Conservation (phyloP, 2,888 invertebrate genomes). For the Ecdyonurus torrentis region DNA sequence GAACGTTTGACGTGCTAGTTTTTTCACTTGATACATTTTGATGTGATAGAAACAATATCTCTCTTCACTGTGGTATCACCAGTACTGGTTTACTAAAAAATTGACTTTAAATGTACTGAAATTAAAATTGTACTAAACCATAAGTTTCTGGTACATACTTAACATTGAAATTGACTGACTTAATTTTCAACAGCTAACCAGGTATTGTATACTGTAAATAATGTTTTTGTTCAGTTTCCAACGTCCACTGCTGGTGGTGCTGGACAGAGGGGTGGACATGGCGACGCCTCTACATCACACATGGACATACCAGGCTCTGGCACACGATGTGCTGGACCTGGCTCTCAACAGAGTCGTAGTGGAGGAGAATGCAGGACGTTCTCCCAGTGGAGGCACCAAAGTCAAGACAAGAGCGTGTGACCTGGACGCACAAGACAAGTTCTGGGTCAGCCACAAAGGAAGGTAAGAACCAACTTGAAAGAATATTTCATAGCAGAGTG, state of each 20-base stretch:
- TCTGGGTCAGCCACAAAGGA: slow-evolving; percentile 90
- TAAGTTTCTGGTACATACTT: not conserved
- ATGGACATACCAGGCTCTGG: slow-evolving; percentile 98
- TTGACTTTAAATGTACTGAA: too few species aligned
- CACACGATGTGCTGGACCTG: slow-evolving; percentile 89
- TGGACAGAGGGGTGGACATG: slow-evolving; percentile 91
- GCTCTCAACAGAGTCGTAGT: slow-evolving; percentile 71
- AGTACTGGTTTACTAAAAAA: too few species aligned
- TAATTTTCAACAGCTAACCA: not conserved
- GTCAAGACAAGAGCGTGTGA: slow-evolving; percentile 79
- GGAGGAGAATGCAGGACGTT: slow-evolving; percentile 37
- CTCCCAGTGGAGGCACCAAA: slow-evolving; percentile 42
- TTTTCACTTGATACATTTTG: too few species aligned
- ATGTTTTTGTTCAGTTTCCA: slow-evolving; percentile 59
- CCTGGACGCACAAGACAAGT: slow-evolving; percentile 70
- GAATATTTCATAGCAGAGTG: not conserved
- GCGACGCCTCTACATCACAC: slow-evolving; percentile 98
- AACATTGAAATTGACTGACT: not conserved
- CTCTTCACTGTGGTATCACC: too few species aligned
- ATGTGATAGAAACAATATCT: too few species aligned
- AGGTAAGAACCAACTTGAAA: slow-evolving; percentile 23
- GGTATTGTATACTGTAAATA: not conserved
- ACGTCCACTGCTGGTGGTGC: slow-evolving; percentile 75
- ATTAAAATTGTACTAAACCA: too few species aligned
- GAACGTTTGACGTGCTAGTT: too few species aligned